phyloP scores from a whole-genome alignment of 2,113 vertebrate species.

The Sander vitreus region DNA sequence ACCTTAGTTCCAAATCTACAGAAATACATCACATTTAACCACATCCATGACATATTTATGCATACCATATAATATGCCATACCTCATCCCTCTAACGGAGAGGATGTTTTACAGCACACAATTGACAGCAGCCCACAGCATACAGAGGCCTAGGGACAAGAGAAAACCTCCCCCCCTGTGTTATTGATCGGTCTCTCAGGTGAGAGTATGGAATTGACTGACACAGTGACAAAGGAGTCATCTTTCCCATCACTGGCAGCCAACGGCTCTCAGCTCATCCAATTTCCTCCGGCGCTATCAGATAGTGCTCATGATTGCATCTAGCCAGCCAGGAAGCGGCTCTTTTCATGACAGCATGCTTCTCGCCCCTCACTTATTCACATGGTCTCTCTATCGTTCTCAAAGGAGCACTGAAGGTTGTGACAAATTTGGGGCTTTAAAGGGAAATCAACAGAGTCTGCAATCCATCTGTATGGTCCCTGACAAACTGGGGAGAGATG shows the following conservation, averaged over 20 bases:
- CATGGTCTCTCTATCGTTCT: conserved; percentile 62
- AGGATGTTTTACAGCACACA: conserved; percentile 57
- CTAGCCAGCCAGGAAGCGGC: conserved; percentile 80
- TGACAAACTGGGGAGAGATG: conserved; percentile 61
- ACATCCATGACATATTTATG: conserved; percentile 41
- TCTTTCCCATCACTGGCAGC: conserved; percentile 84
- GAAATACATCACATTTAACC: conserved; percentile 15
- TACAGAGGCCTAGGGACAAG: conserved; percentile 47
- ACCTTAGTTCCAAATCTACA: not conserved
- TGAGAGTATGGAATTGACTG: conserved; percentile 83
- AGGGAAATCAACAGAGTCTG: conserved; percentile 68
- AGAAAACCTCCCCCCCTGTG: conserved; percentile 46
- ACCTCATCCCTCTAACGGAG: conserved; percentile 52
- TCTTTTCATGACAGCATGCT: conserved; percentile 78
- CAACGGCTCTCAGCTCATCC: conserved; percentile 81
- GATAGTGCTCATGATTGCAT: conserved; percentile 84
- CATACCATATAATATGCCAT: not conserved
- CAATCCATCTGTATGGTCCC: conserved; percentile 57
- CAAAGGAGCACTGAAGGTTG: conserved; percentile 76
- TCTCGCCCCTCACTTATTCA: conserved; percentile 47
- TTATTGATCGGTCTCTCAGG: conserved; percentile 83
- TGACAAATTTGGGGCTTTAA: conserved; percentile 79
- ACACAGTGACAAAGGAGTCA: conserved; percentile 87
- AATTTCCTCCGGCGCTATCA: conserved; percentile 84
- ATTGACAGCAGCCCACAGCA: conserved; percentile 62